Evolutionary conservation across 2,797 vertebrate species (phyloP), one percentile per base, ranked within the genome.

Genomic region (Neostethus bicornis): DNA sequence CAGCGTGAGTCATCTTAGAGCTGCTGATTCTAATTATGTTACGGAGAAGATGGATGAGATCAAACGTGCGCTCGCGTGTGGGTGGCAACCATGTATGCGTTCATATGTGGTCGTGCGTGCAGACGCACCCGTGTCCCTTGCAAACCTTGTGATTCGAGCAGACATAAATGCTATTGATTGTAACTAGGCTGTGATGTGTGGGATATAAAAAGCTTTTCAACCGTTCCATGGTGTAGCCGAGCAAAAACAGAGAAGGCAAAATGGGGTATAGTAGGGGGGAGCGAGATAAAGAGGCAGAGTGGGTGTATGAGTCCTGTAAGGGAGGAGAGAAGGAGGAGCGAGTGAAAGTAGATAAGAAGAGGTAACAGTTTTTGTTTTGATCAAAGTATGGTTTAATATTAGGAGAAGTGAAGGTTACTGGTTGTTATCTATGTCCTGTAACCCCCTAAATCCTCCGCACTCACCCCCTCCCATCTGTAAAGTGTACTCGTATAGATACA

Each of bases 91-190:
- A 41, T 26, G 61, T 48, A 67, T 35, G 12, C 3, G 42, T 42
- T 62, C 24, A 50, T 51, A 31, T 52, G 48, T 61, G 12, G 59
- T 47, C 21, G 45, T 39, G 60, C 21, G 53, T 50, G 50, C 16
- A 28, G 32, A 23, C 13, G 29, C 12, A 29, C 73, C 51, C 60
- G 23, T 83, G 74, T 61, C 81, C 68, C 71, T 69, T 51, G 26
- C 67, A 69, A 85, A 75, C 61, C 68, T 68, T 80, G 67, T 50
- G 68, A 85, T 85, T 84, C 83, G 70, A 79, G 81, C 80, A 87
- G 84, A 88, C 86, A 87, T 87, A 87, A 86, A 88, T 77, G 86
- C 83, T 90, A 87, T 90, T 85, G 88, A 90, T 87, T 87, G 81
- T 87, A 88, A 87, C 85, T 81, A 85, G 79, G 74, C 80, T 82